Base-by-base conservation (phyloP, 53 echinoderm and acorn worm species). In the Paracentrotus lividus region DNA sequence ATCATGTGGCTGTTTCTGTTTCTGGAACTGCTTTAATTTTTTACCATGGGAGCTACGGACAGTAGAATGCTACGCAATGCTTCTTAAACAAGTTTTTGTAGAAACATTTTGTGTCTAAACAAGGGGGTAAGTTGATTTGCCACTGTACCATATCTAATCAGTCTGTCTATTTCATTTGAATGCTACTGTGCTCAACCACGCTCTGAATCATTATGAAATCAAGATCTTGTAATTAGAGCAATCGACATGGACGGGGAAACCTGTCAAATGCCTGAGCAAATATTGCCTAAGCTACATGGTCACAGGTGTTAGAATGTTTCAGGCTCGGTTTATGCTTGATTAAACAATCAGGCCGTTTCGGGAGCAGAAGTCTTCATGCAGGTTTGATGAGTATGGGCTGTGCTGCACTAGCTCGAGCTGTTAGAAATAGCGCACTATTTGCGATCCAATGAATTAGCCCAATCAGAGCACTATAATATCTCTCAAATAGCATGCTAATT, bases 191-290 rank as follows among this genome's bases (percentile, higher is more conserved):
- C 5, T 18, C 72, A 72, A 38, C 40, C 4, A 20, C 36, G 29
- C 72, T 20, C 21, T 0, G 18, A 5, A 36, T 72, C 72, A 36
- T 72, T 72, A 72, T 40, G 40, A 72, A 72, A 72, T 40, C 36
- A 72, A 72, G 72, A 72, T 72, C 40, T 72, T 1, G 72, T 72
- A 72, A 72, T 72, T 72, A 72, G 40, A 72, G 38, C 40, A 40
- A 72, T 72, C 72, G 72, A 72, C 72, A 36, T 72, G 72, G 72
- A 72, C 20, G 4, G 40, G 21, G 72, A 36, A 72, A 72, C 72
- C 72, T 72, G 72, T 72, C 72, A 72, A 20, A 72, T 72, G 72
- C 72, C 72, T 72, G 72, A 72, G 72, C 72, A 72, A 72, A 72
- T 72, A 72, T 72, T 72, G 72, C 16, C 72, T 72, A 72, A 72